These are phyloP conservation scores for Trichomycterus rosablanca DNA, from an alignment of 2,113 vertebrate genomes.

Conservation along the genomic window DNA sequence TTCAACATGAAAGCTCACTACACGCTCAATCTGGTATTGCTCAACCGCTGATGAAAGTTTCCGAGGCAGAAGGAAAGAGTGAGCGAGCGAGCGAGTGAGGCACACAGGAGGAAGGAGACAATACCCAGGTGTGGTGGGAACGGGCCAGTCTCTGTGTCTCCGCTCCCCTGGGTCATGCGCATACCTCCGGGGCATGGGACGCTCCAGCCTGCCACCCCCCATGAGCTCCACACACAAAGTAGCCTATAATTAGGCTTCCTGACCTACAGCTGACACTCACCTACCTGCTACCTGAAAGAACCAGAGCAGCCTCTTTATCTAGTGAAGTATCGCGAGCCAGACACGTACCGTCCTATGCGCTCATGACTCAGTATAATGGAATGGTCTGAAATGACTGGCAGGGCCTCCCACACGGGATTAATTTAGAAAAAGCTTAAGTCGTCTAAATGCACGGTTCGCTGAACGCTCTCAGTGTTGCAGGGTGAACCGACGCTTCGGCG, in stretches of 20 bases:
- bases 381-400: constrained; percentile 40
- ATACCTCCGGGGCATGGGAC: constrained; percentile 53
- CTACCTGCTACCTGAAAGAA: constrained; percentile 31
- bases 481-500: constrained; percentile 11
- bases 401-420: constrained; percentile 31
- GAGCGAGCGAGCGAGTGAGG: constrained; percentile 44
- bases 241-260: constrained; percentile 41
- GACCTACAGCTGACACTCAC: constrained; percentile 32
- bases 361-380: constrained; percentile 37
- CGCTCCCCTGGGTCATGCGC: constrained; percentile 60
- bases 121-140: constrained; percentile 40
- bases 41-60: constrained; percentile 56
- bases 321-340: constrained; percentile 6
- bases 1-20: constrained; percentile 63
- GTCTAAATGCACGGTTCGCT: constrained; percentile 15
- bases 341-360: neutral
- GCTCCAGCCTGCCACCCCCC: constrained; percentile 43
- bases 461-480: constrained; percentile 1
- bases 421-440: constrained; percentile 23
- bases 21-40: constrained; percentile 41
- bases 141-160: constrained; percentile 57
- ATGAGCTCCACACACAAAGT: constrained; percentile 14
- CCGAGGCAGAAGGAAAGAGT: constrained; percentile 35
- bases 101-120: constrained; percentile 42
- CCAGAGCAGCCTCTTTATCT: constrained; percentile 1